Base-by-base conservation (phyloP, 2,888 invertebrate genomes). In the Drosophila greeni region DNA sequence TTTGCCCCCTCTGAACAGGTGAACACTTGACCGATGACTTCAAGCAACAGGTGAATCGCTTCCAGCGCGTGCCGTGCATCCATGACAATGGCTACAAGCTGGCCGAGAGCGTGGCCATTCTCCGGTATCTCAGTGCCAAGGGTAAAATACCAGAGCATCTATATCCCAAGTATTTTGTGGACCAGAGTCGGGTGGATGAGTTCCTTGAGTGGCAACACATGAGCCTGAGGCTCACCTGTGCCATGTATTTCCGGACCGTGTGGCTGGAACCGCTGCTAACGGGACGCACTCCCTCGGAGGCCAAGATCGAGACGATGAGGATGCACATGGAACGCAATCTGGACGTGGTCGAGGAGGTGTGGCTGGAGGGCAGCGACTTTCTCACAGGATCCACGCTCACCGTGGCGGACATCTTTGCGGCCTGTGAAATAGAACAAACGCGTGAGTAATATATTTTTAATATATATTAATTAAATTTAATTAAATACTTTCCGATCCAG, bases 361-460 rank as follows among this genome's bases (percentile, higher is more conserved):
- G 93, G 92, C 85, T 93, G 37, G 91, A 90, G 84, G 72, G 90
- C 37, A 67, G 37, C 68, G 76, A 89, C 70, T 85, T 91, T 24
- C 89, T 94, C 12, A 90, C 90, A 2, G 93, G 94, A 0, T 86
- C 93, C 75, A 85, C 89, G n/a, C 88, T 94, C 8, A 92, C 92
- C 0, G 92, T 93, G 3, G 95, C 95, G 1, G 95, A 95, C 87
- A 87, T 95, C 56, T 90, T 94, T 73, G 94, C 93, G 1, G 92
- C 92, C 2, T 93, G 93, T 77, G 95, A 95, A 90, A 86, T 95
- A 54, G 94, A 95, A 87, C 95, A 95, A 87, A 92, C 93, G 36
- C 91, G 94, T 94, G 87, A 90, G 91, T 26, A 20, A n/a, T n/a
- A n/a, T n/a, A n/a, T n/a, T n/a, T n/a, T n/a, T n/a, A n/a, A n/a